Evolutionary conservation across 2,113 vertebrate species (phyloP).

Genomic region (Python bivittatus): DNA sequence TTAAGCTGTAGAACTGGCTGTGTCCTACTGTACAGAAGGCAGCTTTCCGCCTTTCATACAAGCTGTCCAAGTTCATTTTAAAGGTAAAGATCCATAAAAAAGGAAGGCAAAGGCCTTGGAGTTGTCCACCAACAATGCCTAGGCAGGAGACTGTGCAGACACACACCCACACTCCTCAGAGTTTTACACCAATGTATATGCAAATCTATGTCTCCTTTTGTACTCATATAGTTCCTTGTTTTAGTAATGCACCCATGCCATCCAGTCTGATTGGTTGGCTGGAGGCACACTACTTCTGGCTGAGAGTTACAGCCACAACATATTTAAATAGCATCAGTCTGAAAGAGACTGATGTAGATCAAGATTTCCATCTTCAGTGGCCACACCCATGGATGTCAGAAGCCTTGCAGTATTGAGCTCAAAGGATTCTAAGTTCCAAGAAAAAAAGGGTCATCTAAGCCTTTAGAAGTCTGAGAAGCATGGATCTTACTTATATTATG

Average conservation of each 20-base stretch:
- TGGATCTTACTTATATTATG: not conserved
- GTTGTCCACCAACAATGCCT: not conserved
- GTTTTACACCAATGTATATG: not conserved
- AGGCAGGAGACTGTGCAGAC: not conserved
- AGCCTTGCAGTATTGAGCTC: not conserved
- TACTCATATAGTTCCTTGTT: not conserved
- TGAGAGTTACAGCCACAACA: not conserved
- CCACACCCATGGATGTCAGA: not conserved
- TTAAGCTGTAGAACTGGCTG: not conserved
- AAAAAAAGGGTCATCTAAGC: not conserved
- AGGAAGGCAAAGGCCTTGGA: not conserved
- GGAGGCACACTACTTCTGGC: not conserved
- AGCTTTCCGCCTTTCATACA: not conserved
- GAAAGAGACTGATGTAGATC: not conserved
- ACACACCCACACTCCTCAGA: not conserved
- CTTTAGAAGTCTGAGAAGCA: not conserved
- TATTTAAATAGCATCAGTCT: not conserved
- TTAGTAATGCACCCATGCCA: not conserved
- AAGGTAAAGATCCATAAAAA: no score
- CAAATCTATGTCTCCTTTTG: not conserved
- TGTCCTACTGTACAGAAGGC: not conserved
- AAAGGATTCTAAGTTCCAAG: not conserved
- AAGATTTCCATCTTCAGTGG: not conserved
- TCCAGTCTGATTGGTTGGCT: not conserved
- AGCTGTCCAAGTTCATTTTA: not conserved